These are phyloP conservation scores for Leptatherina wallacei DNA, from an alignment of 2,797 vertebrate species.

Conservation along the genomic window DNA sequence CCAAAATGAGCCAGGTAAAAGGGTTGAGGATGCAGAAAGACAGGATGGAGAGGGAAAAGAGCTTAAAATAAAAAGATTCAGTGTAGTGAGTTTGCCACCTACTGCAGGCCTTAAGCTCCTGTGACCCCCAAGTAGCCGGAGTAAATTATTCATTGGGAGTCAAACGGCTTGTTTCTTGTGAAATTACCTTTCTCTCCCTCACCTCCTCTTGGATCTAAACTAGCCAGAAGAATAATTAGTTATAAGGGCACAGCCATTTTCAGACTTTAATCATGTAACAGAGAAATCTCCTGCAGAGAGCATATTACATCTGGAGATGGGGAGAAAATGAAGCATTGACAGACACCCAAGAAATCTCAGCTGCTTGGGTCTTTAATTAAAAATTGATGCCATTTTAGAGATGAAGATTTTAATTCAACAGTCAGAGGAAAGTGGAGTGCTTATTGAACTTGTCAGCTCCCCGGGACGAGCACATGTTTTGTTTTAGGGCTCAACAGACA, in stretches of 20 bases:
- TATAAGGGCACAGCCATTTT: conserved; percentile 77
- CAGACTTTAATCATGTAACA: conserved; percentile 83
- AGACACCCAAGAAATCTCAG: conserved; percentile 77
- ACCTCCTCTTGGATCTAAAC: conserved; percentile 58
- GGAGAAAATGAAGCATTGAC: conserved; percentile 50
- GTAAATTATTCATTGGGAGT: conserved; percentile 85
- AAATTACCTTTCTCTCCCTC: conserved; percentile 79
- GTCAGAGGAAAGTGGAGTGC: conserved; percentile 67
- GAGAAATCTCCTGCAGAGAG: conserved; percentile 77
- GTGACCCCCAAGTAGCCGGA: conserved; percentile 69
- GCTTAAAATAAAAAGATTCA: conserved; percentile 48
- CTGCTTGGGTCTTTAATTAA: conserved; percentile 81
- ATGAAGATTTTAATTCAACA: conserved; percentile 79
- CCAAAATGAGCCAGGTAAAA: conserved; percentile 59
- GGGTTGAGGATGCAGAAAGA: conserved; percentile 32
- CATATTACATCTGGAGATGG: conserved; percentile 72
- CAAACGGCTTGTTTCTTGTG: conserved; percentile 82
- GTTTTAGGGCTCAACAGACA: conserved; percentile 27
- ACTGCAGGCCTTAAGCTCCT: conserved; percentile 60
- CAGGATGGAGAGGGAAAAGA: conserved; percentile 30
- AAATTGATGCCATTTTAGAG: conserved; percentile 84
- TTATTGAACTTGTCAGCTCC: conserved; percentile 74
- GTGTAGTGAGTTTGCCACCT: conserved; percentile 46
- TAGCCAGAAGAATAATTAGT: conserved; percentile 82
- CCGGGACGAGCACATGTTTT: conserved; percentile 39